These are phyloP conservation scores for Rhizoglyphus robini DNA, from an alignment of 1,140 invertebrate genomes.

Conservation along the genomic window DNA sequence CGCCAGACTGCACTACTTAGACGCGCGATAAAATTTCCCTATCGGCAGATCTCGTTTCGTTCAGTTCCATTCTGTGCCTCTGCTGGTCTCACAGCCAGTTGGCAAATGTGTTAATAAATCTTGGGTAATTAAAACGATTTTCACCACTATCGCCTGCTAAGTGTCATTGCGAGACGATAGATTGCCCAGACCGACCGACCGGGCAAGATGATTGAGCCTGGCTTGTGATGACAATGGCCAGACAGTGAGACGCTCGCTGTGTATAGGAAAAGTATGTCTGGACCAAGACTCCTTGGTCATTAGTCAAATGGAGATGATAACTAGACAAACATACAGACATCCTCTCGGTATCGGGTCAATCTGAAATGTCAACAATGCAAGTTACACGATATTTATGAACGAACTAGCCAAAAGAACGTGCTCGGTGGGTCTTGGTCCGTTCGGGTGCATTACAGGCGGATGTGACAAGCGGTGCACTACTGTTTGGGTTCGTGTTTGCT, in stretches of 20 bases:
- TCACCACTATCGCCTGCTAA: not conserved
- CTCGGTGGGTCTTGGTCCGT: too few relatives aligned
- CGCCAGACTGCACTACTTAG: slow-evolving; percentile 14
- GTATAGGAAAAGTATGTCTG: too few relatives aligned
- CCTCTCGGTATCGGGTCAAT: too few relatives aligned
- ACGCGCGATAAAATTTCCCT: not conserved
- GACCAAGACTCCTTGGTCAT: too few relatives aligned
- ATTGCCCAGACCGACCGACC: not conserved
- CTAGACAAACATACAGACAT: too few relatives aligned
- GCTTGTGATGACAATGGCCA: not conserved
- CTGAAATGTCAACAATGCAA: too few relatives aligned
- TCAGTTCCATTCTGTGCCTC: not conserved
- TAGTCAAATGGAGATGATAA: too few relatives aligned
- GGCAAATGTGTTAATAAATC: slow-evolving; percentile 19
- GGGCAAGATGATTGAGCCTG: not conserved
- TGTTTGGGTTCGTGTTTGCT: too few relatives aligned
- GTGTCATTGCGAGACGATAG: slow-evolving; percentile 10
- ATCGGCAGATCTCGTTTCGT: not conserved
- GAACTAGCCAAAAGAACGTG: too few relatives aligned
- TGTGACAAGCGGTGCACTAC: too few relatives aligned
- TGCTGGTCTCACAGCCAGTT: not conserved
- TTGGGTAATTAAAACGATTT: slow-evolving; percentile 7
- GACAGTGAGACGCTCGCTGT: not conserved
- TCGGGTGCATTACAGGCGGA: too few relatives aligned
- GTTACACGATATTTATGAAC: too few relatives aligned